phyloP scores from a whole-genome alignment of 2,888 invertebrate species.

The Augochlorella aurata region DNA sequence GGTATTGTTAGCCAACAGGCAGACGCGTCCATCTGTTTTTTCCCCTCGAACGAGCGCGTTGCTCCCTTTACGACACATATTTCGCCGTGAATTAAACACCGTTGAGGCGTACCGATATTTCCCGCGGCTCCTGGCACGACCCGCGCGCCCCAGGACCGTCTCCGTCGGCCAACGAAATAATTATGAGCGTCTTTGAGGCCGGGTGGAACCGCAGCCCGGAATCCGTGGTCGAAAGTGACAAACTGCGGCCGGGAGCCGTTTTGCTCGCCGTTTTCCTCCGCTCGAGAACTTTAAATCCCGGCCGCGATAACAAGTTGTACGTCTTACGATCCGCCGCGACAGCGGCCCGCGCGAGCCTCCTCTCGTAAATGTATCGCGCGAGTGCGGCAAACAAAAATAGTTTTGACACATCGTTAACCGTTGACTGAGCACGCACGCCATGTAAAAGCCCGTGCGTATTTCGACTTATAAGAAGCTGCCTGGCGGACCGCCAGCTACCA shows the following conservation, averaged over 20 bases:
- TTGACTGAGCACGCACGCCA: slow-evolving; percentile 60
- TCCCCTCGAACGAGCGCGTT: not conserved
- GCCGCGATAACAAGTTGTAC: slow-evolving; percentile 31
- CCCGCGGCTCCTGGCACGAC: not conserved
- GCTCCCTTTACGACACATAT: slow-evolving; percentile 31
- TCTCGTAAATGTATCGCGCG: slow-evolving; percentile 63
- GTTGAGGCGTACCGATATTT: slow-evolving; percentile 30
- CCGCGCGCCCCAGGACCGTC: not conserved
- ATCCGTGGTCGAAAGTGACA: slow-evolving; percentile 29
- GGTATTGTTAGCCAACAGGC: slow-evolving; percentile 56
- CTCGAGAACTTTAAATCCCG: not conserved
- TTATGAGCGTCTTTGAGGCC: slow-evolving; percentile 24
- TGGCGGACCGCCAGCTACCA: slow-evolving; percentile 61
- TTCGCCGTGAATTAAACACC: slow-evolving; percentile 59
- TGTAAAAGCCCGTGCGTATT: slow-evolving; percentile 60
- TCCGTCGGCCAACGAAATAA: slow-evolving; percentile 21
- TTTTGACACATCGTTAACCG: slow-evolving; percentile 70
- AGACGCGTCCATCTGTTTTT: slow-evolving; percentile 14
- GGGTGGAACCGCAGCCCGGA: no score
- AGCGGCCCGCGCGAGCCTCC: not conserved
- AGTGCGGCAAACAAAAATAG: slow-evolving; percentile 62
- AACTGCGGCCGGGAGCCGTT: not conserved
- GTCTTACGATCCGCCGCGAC: slow-evolving; percentile 11
- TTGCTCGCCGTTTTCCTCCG: not conserved
- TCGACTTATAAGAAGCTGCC: slow-evolving; percentile 64